phyloP scores from a whole-genome alignment of 2,113 vertebrate genomes.

The Ranitomeya variabilis region DNA sequence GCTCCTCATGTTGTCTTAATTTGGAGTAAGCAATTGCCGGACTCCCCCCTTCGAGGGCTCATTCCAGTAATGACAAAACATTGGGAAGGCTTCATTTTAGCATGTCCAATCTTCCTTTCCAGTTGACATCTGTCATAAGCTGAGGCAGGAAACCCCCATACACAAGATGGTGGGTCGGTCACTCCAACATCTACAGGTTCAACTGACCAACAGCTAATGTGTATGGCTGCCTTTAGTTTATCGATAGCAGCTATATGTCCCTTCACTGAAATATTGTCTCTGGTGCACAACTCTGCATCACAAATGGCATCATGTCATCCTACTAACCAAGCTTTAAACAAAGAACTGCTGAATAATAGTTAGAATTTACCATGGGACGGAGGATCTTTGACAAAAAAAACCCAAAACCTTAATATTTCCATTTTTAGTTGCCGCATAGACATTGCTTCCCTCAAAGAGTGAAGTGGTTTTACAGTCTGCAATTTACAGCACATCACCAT shows the following conservation, averaged over 20 bases:
- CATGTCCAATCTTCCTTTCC: too few species aligned
- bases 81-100: too few species aligned
- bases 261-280: not conserved
- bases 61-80: too few species aligned
- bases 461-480: conserved; percentile 56
- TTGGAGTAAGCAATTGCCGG: too few species aligned
- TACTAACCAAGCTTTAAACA: not conserved
- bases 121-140: too few species aligned
- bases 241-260: conserved; percentile 51
- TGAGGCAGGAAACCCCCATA: too few species aligned
- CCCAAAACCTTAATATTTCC: not conserved
- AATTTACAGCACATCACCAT: conserved; percentile 73
- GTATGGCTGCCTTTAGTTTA: not conserved
- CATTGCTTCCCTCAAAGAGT: not conserved
- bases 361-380: not conserved
- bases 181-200: too few species aligned
- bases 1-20: too few species aligned
- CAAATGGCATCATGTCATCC: not conserved
- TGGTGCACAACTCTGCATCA: not conserved
- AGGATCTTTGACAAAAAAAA: not conserved
- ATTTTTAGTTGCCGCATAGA: not conserved
- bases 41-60: too few species aligned
- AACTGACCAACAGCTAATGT: too few species aligned
- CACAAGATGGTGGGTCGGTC: too few species aligned
- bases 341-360: not conserved